Conservation (phyloP, 2,113 vertebrate genomes). For the Marcusenius ussheri region DNA sequence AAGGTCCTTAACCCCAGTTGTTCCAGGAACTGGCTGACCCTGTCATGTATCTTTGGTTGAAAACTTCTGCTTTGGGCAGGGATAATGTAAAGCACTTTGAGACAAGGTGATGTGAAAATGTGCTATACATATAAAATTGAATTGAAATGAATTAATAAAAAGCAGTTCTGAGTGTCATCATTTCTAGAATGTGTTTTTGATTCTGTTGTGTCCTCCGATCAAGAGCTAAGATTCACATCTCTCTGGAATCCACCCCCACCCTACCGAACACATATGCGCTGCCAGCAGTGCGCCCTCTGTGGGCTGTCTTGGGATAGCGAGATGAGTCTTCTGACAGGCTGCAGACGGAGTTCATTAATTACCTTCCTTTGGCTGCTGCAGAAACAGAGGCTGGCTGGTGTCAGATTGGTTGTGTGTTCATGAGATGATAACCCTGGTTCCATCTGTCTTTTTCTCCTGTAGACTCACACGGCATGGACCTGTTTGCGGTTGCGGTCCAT, state of each 20-base stretch:
- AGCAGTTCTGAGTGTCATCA: not conserved
- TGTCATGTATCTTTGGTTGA: not conserved
- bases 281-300: not conserved
- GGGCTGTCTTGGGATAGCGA: not conserved
- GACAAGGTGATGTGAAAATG: too few relatives aligned
- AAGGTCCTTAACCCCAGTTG: not conserved
- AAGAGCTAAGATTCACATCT: not conserved
- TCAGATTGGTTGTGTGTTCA: too few relatives aligned
- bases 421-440: not conserved
- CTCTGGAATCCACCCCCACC: not conserved
- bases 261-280: not conserved
- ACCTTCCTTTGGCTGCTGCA: not conserved
- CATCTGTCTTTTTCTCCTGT: slow-evolving; percentile 16
- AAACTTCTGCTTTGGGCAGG: not conserved
- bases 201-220: not conserved
- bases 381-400: not conserved
- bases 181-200: not conserved
- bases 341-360: not conserved
- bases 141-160: not conserved
- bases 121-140: too few relatives aligned
- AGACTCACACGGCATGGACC: slow-evolving; percentile 84
- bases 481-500: slow-evolving; percentile 91
- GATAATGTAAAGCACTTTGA: too few relatives aligned
- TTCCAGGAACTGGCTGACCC: not conserved
- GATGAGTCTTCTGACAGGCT: not conserved